A percentile compares a stretch with the other conserved stretches of the same genome.
phyloP scores from a whole-genome alignment of 2,113 vertebrate species.

The Ardeotis arabs region DNA sequence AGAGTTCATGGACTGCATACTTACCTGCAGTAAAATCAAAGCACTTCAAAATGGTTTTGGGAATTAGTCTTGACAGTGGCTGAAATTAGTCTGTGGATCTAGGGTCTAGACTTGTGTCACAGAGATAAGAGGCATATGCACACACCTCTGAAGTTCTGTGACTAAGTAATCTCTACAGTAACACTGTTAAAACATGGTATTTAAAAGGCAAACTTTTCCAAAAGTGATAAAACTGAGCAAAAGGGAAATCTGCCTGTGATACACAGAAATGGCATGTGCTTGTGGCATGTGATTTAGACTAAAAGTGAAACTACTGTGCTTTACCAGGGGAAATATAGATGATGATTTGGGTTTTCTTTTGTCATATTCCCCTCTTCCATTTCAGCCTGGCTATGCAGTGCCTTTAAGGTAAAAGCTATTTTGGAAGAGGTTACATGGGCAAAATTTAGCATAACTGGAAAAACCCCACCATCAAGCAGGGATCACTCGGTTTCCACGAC shows the following conservation, averaged over 20 bases:
- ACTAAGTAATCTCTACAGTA: background rate
- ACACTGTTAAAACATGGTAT: background rate
- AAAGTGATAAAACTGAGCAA: background rate
- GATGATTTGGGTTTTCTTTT: background rate
- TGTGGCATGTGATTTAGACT: background rate
- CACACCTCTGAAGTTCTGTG: rapidly evolving
- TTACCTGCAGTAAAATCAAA: background rate
- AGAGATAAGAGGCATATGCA: background rate
- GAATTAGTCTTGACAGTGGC: background rate
- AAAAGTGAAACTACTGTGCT: background rate
- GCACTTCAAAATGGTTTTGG: background rate
- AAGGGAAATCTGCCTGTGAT: background rate
- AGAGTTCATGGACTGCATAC: background rate
- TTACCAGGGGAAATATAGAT: background rate
- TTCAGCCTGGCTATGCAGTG: background rate
- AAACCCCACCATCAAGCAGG: background rate
- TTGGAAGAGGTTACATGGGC: background rate
- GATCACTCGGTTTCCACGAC: background rate
- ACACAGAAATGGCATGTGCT: background rate
- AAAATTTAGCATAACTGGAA: background rate
- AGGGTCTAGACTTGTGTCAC: background rate
- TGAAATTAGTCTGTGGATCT: background rate
- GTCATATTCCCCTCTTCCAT: background rate
- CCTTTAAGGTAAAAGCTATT: background rate
- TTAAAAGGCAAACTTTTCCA: conserved; percentile 1